Base-by-base conservation (phyloP, 53 echinoderm and acorn worm species). In the Antedon mediterranea region DNA sequence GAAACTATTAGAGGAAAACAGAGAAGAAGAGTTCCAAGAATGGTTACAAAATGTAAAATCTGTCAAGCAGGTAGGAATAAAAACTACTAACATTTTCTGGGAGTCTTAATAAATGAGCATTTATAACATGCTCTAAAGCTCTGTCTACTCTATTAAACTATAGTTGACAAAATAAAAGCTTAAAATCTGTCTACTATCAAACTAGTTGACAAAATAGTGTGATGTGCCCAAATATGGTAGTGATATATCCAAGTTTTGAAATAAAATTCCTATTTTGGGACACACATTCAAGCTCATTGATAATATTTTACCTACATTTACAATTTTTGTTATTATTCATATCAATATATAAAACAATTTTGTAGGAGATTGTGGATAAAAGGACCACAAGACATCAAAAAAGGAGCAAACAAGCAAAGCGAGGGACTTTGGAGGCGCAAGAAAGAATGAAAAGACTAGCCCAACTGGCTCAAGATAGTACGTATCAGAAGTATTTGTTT, bases 61-160 rank as follows among this genome's bases (percentile, higher is more conserved):
- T 30, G 80, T 79, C 31, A 82, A 79, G 80, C 79, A 87, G 87
- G 87, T 87, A 76, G 13, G n/a, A n/a, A n/a, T n/a, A n/a, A n/a
- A n/a, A n/a, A n/a, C n/a, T n/a, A n/a, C n/a, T n/a, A n/a, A n/a
- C n/a, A n/a, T n/a, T n/a, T n/a, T n/a, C n/a, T n/a, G n/a, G n/a
- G n/a, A n/a, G n/a, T n/a, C n/a, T n/a, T n/a, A n/a, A n/a, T n/a
- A n/a, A n/a, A n/a, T n/a, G n/a, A n/a, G n/a, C n/a, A n/a, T n/a
- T n/a, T n/a, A n/a, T n/a, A n/a, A n/a, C n/a, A n/a, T n/a, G n/a
- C n/a, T n/a, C n/a, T n/a, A n/a, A n/a, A n/a, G n/a, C n/a, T n/a
- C n/a, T n/a, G n/a, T n/a, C n/a, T n/a, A n/a, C n/a, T n/a, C n/a
- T n/a, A n/a, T n/a, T n/a, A n/a, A n/a, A n/a, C n/a, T n/a, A n/a